Percentiles rank a stretch among this genome's conserved stretches.
Evolutionary conservation across 2,888 invertebrate species (phyloP).

Genomic region (Nebria salina): DNA sequence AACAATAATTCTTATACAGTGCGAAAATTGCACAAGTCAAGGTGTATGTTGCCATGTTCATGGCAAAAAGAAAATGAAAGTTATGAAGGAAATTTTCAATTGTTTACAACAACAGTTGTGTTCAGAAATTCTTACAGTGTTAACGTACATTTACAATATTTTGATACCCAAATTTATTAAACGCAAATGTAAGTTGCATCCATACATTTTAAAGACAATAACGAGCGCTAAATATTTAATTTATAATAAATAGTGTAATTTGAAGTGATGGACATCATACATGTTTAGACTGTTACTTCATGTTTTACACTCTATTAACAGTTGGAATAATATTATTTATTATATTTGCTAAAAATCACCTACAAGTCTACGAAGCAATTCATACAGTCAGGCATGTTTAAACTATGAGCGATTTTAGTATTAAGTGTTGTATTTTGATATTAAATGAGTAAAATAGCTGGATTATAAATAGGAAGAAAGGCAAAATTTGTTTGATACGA

Average conservation of each 20-base stretch:
- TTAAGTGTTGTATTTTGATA: too few relatives aligned
- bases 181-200: neutral
- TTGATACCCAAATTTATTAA: neutral
- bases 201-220: neutral
- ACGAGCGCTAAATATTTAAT: neutral
- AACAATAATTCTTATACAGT: constrained; percentile 31
- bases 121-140: constrained; percentile 21
- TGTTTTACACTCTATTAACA: too few relatives aligned
- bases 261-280: too few relatives aligned
- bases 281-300: too few relatives aligned
- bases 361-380: too few relatives aligned
- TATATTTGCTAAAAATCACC: too few relatives aligned
- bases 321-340: too few relatives aligned
- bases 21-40: constrained; percentile 31
- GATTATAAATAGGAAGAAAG: neutral
- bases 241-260: too few relatives aligned
- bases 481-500: neutral
- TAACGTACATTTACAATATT: constrained; percentile 6
- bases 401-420: too few relatives aligned
- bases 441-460: too few relatives aligned
- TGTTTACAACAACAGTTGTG: constrained; percentile 38
- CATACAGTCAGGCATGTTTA: neutral
- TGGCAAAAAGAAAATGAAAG: constrained; percentile 45
- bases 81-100: constrained; percentile 35
- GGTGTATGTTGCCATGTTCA: constrained; percentile 45